Percentiles rank a stretch among this genome's conserved stretches.
Evolutionary conservation across 2,888 invertebrate genomes (phyloP).

Genomic region (Netelia melanura): DNA sequence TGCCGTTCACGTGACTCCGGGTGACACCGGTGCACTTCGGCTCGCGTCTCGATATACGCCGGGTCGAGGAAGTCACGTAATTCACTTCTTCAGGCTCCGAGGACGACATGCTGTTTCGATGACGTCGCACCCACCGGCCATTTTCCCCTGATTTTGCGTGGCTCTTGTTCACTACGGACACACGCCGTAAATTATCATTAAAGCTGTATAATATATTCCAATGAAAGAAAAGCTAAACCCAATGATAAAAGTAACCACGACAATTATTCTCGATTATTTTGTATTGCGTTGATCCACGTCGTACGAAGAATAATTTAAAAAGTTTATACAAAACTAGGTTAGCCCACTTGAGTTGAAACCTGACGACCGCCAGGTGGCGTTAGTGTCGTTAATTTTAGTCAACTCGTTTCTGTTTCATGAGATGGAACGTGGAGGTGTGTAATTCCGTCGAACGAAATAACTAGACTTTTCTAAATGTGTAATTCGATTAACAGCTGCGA

Average conservation of each 20-base stretch:
- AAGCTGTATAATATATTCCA: not conserved
- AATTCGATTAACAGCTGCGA: slow-evolving; percentile 7
- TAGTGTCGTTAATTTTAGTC: no score
- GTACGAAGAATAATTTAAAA: not conserved
- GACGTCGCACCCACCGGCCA: not conserved
- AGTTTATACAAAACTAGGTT: no score
- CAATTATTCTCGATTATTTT: not conserved
- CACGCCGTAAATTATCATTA: not conserved
- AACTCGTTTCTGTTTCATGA: no score
- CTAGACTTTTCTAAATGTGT: not conserved
- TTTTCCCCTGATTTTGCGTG: not conserved
- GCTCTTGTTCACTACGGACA: not conserved
- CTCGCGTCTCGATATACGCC: slow-evolving; percentile 70
- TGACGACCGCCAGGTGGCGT: no score
- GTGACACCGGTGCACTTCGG: slow-evolving; percentile 75
- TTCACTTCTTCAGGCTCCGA: slow-evolving; percentile 74
- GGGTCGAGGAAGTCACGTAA: slow-evolving; percentile 77
- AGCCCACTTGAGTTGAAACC: no score
- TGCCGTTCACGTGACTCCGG: slow-evolving; percentile 82
- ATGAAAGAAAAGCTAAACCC: slow-evolving; percentile 8
- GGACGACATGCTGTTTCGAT: not conserved
- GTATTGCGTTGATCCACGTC: not conserved
- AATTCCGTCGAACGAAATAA: slow-evolving; percentile 1
- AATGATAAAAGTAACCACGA: no score
- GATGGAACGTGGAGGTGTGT: not conserved